These are phyloP conservation scores for Augochlora pura DNA, from an alignment of 1,140 invertebrate species.

Conservation along the genomic window DNA sequence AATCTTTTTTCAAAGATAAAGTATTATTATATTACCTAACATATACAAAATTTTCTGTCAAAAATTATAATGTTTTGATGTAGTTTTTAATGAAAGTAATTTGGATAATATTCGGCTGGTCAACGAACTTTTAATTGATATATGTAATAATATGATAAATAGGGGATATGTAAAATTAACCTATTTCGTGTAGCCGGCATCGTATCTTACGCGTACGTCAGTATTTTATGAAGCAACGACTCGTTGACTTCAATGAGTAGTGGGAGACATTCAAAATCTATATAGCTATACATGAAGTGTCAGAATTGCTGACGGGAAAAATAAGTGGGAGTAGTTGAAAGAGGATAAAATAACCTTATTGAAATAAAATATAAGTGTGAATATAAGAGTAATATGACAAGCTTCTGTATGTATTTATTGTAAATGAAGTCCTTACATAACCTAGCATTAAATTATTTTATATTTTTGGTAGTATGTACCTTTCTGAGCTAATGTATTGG, in stretches of 20 bases:
- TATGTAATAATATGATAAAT: background rate
- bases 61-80: background rate
- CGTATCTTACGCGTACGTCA: constrained; percentile 4
- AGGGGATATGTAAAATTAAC: constrained; percentile 37
- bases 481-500: background rate
- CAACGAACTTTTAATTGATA: background rate
- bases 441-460: constrained; percentile 43
- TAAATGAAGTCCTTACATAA: constrained; percentile 44
- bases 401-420: constrained; percentile 62
- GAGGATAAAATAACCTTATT: constrained; percentile 6
- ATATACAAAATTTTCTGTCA: background rate
- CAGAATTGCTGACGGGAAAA: constrained; percentile 2
- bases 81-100: background rate
- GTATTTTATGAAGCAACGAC: constrained; percentile 19
- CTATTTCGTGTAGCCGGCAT: constrained; percentile 40
- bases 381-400: constrained; percentile 57
- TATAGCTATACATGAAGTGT: constrained; percentile 11
- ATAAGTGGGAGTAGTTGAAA: background rate
- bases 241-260: constrained; percentile 28
- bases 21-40: background rate
- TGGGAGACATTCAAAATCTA: constrained; percentile 37
- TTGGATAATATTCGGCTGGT: background rate
- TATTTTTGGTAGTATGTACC: constrained; percentile 9
- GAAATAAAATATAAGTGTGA: constrained; percentile 10
- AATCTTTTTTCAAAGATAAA: background rate